Conservation (phyloP, 2,888 invertebrate genomes). For the Eupithecia centaureata region DNA sequence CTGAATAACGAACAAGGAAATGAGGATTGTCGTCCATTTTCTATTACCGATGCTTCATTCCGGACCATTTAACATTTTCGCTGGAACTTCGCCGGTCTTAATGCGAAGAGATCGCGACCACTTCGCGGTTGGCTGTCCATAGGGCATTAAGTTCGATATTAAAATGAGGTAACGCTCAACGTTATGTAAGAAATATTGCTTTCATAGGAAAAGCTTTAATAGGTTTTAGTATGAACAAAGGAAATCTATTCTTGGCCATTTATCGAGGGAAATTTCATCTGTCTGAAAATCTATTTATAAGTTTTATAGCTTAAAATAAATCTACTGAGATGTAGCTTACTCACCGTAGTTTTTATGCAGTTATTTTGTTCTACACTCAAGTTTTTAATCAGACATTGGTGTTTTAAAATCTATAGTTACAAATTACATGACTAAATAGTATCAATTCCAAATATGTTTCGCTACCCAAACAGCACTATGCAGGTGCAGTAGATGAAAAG, state of each 20-base stretch:
- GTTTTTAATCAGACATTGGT: neutral
- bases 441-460: constrained; percentile 12
- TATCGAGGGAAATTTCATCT: constrained; percentile 14
- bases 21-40: constrained; percentile 75
- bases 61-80: constrained; percentile 75
- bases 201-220: constrained; percentile 45
- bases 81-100: constrained; percentile 67
- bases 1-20: constrained; percentile 67
- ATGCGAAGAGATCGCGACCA: constrained; percentile 54
- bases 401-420: neutral
- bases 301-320: constrained; percentile 5
- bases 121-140: constrained; percentile 56
- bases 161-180: constrained; percentile 48
- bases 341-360: neutral
- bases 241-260: constrained; percentile 28
- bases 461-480: constrained; percentile 56
- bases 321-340: neutral
- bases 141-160: constrained; percentile 52
- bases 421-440: constrained; percentile 2
- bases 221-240: constrained; percentile 33
- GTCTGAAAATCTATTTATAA: constrained; percentile 10
- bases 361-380: neutral
- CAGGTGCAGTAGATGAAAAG: constrained; percentile 76
- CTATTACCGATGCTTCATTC: constrained; percentile 74
- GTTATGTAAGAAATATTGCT: constrained; percentile 49